Base-by-base conservation (phyloP, 2,113 vertebrate species). In the Patagioenas fasciata region DNA sequence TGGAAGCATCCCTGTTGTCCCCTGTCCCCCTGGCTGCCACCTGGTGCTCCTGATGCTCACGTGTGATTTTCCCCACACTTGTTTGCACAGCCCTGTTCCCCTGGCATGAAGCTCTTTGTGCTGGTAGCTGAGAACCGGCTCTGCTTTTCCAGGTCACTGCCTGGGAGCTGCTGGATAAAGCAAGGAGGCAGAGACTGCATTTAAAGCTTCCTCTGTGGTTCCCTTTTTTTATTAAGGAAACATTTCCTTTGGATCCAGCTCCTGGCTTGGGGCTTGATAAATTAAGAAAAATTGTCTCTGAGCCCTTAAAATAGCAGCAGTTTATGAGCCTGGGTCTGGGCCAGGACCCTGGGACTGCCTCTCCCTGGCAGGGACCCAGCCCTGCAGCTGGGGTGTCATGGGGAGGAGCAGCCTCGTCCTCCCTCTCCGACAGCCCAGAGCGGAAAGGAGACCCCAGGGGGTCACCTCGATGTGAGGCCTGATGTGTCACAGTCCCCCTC, bases 161-260 rank as follows among this genome's bases (percentile, higher is more conserved):
- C 61, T 4, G 16, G 71, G 58, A 61, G 58, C 79, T 57, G 88
- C 61, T 25, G 86, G 29, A 2, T 32, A 11, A 74, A 66, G 73
- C 38, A 6, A 66, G 80, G 44, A 64, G 73, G 86, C 78, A 85
- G 83, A 58, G 69, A 38, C 56, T 62, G 83, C 21, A 5, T 62
- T 85, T 85, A 70, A 40, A 74, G 73, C 69, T 91, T 87, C 91
- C 79, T 80, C 87, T 69, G 67, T n/a, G 71, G 69, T 67, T 91
- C 84, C 62, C 51, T 60, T 75, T 78, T 47, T 78, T 85, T 11
- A 47, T 74, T 91, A 56, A 71, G 48, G 91, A 89, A 95, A 91
- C 81, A 80, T 95, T 97, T 93, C 94, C 91, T 91, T 93, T 94
- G 94, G 95, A 95, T 80, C 60, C 69, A 70, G 5, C 72, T 92